Base-by-base conservation (phyloP, 2,797 vertebrate genomes). In the Diceros bicornis region DNA sequence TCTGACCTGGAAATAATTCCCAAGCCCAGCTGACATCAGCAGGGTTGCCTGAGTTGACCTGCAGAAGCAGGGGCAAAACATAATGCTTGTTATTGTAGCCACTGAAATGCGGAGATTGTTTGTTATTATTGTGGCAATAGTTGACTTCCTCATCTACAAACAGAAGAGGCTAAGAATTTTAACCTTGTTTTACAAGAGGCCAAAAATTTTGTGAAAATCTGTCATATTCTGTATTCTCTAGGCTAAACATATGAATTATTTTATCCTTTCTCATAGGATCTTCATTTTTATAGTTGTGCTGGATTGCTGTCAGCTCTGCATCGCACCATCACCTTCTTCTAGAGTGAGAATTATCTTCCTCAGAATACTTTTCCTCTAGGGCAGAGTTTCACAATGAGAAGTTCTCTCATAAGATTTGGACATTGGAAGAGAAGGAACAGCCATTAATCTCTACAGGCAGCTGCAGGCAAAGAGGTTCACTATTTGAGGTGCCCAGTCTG, bases 141-240 rank as follows among this genome's bases (percentile, higher is more conserved):
- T 25, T 92, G 55, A 64, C 10, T 44, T 2, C 77, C 12, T 85
- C 34, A 66, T 89, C 64, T 93, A 62, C 8, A 82, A 88, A 85
- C 1, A 87, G n/a, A 92, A 89, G 62, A 20, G 16, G 55, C 20
- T 68, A 91, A 84, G 61, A 89, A 82, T 85, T 79, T 93, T 96
- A 91, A 78, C 57, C 68, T 69, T 13, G 11, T 64, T 96, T 95
- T 57, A 57, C 9, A 83, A 75, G 8, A 71, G 14, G 10, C 27
- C 37, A 74, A 71, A 37, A n/a, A 55, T 57, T 85, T 66, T 50
- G 6, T 57, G 55, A 79, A 37, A 79, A 47, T 25, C 13, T 94
- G 6, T 78, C 21, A 85, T 52, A 69, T 1, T 55, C 27, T 66
- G 2, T 52, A 29, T 85, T 84, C 27, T n/a, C 3, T n/a, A 59